Percentiles rank a stretch among this genome's conserved stretches.
These are phyloP conservation scores for Perizoma flavofasciatum DNA, from an alignment of 2,888 invertebrate species.

Conservation along the genomic window DNA sequence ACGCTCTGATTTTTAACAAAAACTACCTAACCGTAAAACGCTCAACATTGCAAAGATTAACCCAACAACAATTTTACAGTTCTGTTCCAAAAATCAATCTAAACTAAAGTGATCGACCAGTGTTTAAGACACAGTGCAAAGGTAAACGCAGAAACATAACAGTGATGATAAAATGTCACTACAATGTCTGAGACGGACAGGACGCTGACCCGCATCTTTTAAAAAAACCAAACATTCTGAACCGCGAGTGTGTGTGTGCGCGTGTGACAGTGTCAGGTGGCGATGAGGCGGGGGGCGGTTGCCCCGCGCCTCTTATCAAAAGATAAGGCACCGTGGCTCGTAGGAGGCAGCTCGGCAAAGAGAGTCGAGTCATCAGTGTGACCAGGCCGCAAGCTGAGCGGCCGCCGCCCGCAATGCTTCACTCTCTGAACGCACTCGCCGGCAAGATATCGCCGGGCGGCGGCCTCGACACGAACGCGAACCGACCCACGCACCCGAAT, in stretches of 20 bases:
- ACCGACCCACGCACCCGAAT: constrained; percentile 84
- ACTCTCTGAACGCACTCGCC: constrained; percentile 94
- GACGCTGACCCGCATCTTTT: constrained; percentile 70
- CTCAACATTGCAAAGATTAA: constrained; percentile 36
- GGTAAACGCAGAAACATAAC: constrained; percentile 36
- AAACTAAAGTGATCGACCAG: constrained; percentile 41
- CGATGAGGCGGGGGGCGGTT: constrained; percentile 80
- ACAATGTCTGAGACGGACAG: constrained; percentile 72
- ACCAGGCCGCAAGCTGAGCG: constrained; percentile 76
- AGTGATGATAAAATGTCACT: constrained; percentile 64
- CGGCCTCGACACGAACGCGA: constrained; percentile 88
- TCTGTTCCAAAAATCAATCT: constrained; percentile 36
- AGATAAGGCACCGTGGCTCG: constrained; percentile 78
- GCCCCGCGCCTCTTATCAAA: constrained; percentile 82
- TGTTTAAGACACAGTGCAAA: constrained; percentile 45
- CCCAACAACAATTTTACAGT: constrained; percentile 20
- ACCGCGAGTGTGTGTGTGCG: constrained; percentile 58
- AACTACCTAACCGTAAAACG: constrained; percentile 11
- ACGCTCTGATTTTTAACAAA: no score
- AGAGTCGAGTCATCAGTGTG: constrained; percentile 74
- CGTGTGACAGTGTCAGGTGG: constrained; percentile 75
- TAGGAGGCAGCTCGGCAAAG: constrained; percentile 66
- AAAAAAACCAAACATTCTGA: constrained; percentile 51
- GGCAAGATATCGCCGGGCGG: constrained; percentile 94
- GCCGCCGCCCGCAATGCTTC: constrained; percentile 92